Percentiles rank a stretch among this genome's conserved stretches.
Conservation (phyloP, 2,797 vertebrate species). For the Amniataba percoides region DNA sequence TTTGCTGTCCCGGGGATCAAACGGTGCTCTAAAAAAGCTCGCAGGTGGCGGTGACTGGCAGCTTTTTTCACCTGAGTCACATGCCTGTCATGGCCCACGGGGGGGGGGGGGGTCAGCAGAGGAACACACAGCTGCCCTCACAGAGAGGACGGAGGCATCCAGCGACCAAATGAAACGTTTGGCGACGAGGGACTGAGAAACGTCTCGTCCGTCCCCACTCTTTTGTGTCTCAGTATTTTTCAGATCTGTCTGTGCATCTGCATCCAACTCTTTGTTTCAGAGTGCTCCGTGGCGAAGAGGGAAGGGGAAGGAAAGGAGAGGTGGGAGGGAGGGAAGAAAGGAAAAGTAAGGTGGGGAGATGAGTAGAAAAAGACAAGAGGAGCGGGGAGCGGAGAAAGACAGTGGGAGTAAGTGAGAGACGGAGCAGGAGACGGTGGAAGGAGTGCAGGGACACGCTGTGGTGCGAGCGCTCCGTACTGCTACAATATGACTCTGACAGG, state of each 20-base stretch:
- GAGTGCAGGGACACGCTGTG: slow-evolving; percentile 72
- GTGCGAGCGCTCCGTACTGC: slow-evolving; percentile 77
- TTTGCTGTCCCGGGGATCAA: slow-evolving; percentile 48
- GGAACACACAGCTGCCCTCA: neutral
- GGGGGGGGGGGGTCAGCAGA: neutral
- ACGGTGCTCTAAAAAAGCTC: slow-evolving; percentile 36
- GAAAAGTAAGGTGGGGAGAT: slow-evolving; percentile 15
- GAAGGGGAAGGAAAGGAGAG: slow-evolving; percentile 30
- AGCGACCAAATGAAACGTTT: neutral
- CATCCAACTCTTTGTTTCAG: slow-evolving; percentile 66
- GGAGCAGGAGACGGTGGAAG: slow-evolving; percentile 61
- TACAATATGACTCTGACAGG: slow-evolving; percentile 85
- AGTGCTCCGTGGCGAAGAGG: slow-evolving; percentile 40
- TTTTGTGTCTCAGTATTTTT: slow-evolving; percentile 46
- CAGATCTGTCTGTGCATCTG: slow-evolving; percentile 53
- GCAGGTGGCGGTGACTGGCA: slow-evolving; percentile 30
- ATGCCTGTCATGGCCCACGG: slow-evolving; percentile 11
- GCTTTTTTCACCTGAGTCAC: slow-evolving; percentile 34
- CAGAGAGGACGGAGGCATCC: neutral
- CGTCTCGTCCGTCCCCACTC: neutral
- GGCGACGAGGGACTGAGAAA: slow-evolving; percentile 2
- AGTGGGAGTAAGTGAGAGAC: slow-evolving; percentile 73
- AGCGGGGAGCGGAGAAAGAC: slow-evolving; percentile 40
- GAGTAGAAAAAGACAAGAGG: slow-evolving; percentile 17
- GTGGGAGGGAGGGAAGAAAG: slow-evolving; percentile 18